Base-by-base conservation (phyloP, 1,140 invertebrate species). In the Probaryconus sp. region DNA sequence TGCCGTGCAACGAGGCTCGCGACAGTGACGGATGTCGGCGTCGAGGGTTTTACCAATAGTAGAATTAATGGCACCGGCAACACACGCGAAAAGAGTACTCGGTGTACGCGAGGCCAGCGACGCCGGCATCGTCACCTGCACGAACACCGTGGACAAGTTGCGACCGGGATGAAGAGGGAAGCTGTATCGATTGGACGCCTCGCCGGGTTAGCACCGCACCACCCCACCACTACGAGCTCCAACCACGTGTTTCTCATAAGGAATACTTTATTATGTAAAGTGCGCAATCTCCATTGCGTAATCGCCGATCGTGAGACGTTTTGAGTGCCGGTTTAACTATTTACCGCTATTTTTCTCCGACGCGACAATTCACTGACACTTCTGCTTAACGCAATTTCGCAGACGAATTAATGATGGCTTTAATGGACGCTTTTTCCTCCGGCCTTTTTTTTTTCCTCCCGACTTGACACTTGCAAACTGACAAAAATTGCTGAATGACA, bases 111-210 rank as follows among this genome's bases (percentile, higher is more conserved):
- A 42, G 45, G 16, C 40, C 35, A 20, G n/a, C 38, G 11, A 67
- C 38, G 31, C 35, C 51, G 24, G 45, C 14, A 42, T 47, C 48
- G 55, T 37, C 67, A 55, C 55, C 48, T 69, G 45, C 28, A 47
- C 38, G 21, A 56, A 60, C 47, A 60, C 38, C 55, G 14, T 53
- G 55, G 47, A 69, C 55, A 60, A 65, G 53, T 60, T 16, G 35
- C 24, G 43, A 48, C 55, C 30, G 55, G 64, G 55, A 47, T 20
- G 48, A 56, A 7, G 42, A 53, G 55, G 31, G 55, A 69, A 30
- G 55, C 56, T 70, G 56, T 63, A 70, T 70, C 55, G 67, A 70
- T 70, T 63, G 67, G 50, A 55, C 14, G 67, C 42, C 45, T 45
- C 47, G 42, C 56, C 33, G 38, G 56, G 56, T 53, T 26, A 18